Evolutionary conservation across 92 coral and sea anemone species (phyloP).

Genomic region (Porites divaricata): DNA sequence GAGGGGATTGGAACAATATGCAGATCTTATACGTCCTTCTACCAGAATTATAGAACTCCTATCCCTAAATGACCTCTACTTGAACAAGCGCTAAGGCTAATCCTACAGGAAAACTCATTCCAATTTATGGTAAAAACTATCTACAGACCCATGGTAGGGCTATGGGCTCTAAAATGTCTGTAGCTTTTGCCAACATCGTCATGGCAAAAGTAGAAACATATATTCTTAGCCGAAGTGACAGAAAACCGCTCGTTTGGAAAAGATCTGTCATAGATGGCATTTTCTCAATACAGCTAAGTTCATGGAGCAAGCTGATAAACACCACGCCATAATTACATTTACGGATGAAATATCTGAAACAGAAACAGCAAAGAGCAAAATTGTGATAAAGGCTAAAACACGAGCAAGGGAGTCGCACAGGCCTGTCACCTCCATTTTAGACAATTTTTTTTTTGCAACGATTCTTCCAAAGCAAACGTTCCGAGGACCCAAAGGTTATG

Average conservation of each 20-base stretch:
- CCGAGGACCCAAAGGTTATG: too few species aligned
- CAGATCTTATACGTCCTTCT: background rate
- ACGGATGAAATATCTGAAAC: conserved; percentile 23
- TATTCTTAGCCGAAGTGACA: background rate
- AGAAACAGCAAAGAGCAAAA: background rate
- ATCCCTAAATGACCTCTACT: background rate
- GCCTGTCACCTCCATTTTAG: too few species aligned
- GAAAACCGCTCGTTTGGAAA: background rate
- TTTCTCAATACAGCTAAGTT: background rate
- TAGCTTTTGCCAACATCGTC: background rate
- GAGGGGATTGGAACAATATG: conserved; percentile 33
- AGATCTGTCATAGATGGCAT: conserved; percentile 26
- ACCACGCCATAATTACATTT: background rate
- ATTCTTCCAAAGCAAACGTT: too few species aligned
- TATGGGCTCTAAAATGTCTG: conserved; percentile 1
- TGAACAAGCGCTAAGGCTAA: background rate
- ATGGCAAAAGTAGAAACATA: background rate
- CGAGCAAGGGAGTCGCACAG: too few species aligned
- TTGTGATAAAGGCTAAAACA: background rate
- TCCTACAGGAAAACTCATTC: background rate
- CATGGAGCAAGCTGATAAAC: conserved; percentile 21
- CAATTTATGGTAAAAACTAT: background rate
- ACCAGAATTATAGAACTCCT: background rate
- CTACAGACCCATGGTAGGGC: conserved; percentile 9
- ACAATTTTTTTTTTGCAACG: too few species aligned